Conservation (phyloP, 1,140 invertebrate species). For the Homarus americanus region DNA sequence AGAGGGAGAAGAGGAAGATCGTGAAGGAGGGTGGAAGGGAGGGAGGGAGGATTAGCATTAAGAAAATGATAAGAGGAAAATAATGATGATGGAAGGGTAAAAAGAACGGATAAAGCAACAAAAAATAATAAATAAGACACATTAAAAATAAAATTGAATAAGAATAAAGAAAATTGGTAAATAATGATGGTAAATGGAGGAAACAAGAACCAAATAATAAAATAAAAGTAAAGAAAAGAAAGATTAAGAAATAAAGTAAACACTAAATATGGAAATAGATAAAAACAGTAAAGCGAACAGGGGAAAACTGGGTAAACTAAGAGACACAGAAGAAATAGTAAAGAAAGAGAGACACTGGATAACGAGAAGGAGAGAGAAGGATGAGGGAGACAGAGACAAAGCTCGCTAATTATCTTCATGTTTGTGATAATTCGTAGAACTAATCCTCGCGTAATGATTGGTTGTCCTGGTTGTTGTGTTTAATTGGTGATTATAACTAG, state of each 20-base stretch:
- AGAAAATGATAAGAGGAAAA: too few relatives aligned
- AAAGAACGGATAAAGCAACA: too few relatives aligned
- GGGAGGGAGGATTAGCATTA: too few relatives aligned
- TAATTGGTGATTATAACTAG: conserved; percentile 29
- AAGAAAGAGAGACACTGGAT: conserved; percentile 25
- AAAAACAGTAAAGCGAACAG: not conserved
- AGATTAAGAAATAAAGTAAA: not conserved
- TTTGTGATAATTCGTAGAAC: conserved; percentile 16
- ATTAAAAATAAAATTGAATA: too few relatives aligned
- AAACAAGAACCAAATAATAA: too few relatives aligned
- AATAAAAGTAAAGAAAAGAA: not conserved
- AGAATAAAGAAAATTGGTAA: not conserved
- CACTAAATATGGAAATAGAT: not conserved
- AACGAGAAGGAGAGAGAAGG: too few relatives aligned
- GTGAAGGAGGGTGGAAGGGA: not conserved
- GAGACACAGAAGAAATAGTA: not conserved
- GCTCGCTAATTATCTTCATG: not conserved
- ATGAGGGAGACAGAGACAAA: not conserved
- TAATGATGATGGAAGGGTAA: too few relatives aligned
- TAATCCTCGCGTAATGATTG: not conserved
- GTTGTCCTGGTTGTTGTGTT: not conserved
- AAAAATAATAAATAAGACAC: too few relatives aligned
- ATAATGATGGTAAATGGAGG: too few relatives aligned
- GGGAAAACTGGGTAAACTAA: not conserved
- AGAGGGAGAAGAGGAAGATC: not conserved